A percentile compares a stretch with the other conserved stretches of the same genome.
Evolutionary conservation across 2,888 invertebrate genomes (phyloP).

Genomic region (Nemotelus pantherinus): DNA sequence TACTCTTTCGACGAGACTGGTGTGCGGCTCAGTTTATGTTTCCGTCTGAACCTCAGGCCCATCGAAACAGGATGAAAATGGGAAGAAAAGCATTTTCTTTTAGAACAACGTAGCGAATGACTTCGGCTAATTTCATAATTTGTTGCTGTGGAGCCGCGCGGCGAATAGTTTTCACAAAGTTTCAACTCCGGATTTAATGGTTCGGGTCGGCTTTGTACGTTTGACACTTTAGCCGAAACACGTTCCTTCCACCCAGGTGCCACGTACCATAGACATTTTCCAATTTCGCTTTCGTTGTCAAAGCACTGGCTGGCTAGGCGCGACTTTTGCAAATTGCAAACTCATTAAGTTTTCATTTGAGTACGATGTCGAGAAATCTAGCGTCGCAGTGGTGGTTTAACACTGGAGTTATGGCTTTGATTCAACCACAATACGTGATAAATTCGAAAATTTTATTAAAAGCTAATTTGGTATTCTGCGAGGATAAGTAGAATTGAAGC

Average conservation of each 20-base stretch:
- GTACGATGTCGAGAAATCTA: neutral
- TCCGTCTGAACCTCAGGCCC: too few relatives aligned
- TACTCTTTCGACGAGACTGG: constrained; percentile 1
- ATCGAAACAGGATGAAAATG: neutral
- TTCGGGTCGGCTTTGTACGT: constrained; percentile 9
- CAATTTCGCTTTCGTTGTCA: neutral
- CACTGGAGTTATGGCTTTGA: neutral
- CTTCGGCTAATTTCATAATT: constrained; percentile 41
- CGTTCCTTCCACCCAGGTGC: neutral
- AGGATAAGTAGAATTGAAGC: too few relatives aligned
- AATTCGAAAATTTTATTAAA: neutral
- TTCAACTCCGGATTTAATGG: constrained; percentile 37
- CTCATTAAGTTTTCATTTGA: constrained; percentile 40
- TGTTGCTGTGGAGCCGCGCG: constrained; percentile 16
- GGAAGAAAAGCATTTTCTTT: constrained; percentile 3
- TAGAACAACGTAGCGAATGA: neutral
- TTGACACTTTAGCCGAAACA: constrained; percentile 7
- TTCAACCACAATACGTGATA: constrained; percentile 12
- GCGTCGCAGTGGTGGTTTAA: constrained; percentile 12
- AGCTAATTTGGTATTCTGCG: constrained; percentile 7
- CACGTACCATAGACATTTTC: neutral
- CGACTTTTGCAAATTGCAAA: constrained; percentile 9
- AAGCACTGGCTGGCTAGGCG: neutral
- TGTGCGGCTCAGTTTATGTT: too few relatives aligned
- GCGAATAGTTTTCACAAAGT: constrained; percentile 4